phyloP scores from a whole-genome alignment of 2,113 vertebrate genomes.

The Gymnogyps californianus region DNA sequence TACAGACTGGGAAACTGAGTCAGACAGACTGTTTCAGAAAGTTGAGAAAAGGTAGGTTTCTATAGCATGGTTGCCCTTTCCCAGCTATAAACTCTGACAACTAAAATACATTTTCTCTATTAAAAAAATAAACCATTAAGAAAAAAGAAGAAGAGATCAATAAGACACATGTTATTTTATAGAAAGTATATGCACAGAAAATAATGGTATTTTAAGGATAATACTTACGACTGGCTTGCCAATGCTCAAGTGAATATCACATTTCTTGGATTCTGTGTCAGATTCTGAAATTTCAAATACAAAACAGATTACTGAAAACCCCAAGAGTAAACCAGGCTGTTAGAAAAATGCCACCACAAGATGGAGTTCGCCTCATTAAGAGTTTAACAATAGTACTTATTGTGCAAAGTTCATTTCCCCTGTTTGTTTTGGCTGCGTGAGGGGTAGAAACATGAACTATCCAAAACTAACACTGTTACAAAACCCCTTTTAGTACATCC shows the following conservation, averaged over 20 bases:
- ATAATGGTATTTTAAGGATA: neutral
- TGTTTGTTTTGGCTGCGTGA: slow-evolving; percentile 51
- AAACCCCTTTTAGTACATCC: slow-evolving; percentile 32
- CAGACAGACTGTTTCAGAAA: neutral
- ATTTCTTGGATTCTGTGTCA: slow-evolving; percentile 70
- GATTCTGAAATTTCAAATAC: slow-evolving; percentile 67
- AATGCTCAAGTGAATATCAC: slow-evolving; percentile 68
- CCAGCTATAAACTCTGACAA: neutral
- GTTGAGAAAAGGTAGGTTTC: neutral
- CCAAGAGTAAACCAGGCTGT: neutral
- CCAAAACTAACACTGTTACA: slow-evolving; percentile 53
- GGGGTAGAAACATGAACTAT: slow-evolving; percentile 22
- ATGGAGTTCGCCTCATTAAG: slow-evolving; percentile 25
- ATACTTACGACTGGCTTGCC: slow-evolving; percentile 78
- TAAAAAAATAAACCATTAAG: neutral
- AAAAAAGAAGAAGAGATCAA: neutral
- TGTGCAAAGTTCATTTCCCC: slow-evolving; percentile 53
- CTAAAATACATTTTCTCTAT: neutral
- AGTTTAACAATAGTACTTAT: slow-evolving; percentile 40
- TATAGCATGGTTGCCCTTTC: neutral
- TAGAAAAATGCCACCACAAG: slow-evolving; percentile 36
- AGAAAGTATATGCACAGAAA: neutral
- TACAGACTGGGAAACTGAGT: neutral
- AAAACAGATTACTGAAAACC: slow-evolving; percentile 27
- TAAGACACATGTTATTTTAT: neutral